These are phyloP conservation scores for Acrobeloides nanus DNA, from an alignment of 2,888 invertebrate genomes.

Conservation along the genomic window DNA sequence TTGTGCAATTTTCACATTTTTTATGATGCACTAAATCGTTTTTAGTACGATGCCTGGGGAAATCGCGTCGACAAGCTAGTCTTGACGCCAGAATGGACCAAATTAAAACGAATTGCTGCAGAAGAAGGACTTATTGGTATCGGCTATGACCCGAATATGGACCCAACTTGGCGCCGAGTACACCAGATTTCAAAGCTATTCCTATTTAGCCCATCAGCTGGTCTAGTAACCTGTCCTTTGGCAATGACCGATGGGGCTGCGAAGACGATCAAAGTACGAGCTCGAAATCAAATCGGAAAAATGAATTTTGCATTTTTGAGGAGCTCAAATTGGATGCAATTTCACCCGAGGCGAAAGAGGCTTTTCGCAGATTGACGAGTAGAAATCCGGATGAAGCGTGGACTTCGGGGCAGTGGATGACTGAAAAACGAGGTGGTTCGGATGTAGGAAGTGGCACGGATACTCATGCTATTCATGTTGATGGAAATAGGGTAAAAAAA, in stretches of 20 bases:
- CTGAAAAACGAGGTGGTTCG: constrained; percentile 61
- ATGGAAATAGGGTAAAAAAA: constrained; percentile 25
- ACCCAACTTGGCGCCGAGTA: constrained; percentile 26
- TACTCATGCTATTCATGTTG: constrained; percentile 34
- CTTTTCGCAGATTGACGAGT: constrained; percentile 54
- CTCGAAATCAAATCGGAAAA: background rate
- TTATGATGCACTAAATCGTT: background rate
- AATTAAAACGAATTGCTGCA: constrained; percentile 59
- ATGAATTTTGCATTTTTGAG: constrained; percentile 13
- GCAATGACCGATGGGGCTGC: constrained; percentile 64
- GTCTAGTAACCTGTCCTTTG: constrained; percentile 61
- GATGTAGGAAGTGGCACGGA: no score
- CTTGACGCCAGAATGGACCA: constrained; percentile 60
- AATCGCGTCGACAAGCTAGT: no score
- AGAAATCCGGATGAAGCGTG: constrained; percentile 58
- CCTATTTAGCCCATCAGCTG: constrained; percentile 59
- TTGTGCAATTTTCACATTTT: no score
- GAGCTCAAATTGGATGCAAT: constrained; percentile 27
- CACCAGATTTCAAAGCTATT: constrained; percentile 58
- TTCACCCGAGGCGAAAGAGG: constrained; percentile 26
- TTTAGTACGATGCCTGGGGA: constrained; percentile 59
- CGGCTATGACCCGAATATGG: constrained; percentile 32
- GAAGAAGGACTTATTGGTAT: constrained; percentile 59
- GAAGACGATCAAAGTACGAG: constrained; percentile 57
- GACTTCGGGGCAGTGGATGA: constrained; percentile 64